Evolutionary conservation across 1,140 invertebrate species (phyloP).

Genomic region (Neomicropteryx cornuta): DNA sequence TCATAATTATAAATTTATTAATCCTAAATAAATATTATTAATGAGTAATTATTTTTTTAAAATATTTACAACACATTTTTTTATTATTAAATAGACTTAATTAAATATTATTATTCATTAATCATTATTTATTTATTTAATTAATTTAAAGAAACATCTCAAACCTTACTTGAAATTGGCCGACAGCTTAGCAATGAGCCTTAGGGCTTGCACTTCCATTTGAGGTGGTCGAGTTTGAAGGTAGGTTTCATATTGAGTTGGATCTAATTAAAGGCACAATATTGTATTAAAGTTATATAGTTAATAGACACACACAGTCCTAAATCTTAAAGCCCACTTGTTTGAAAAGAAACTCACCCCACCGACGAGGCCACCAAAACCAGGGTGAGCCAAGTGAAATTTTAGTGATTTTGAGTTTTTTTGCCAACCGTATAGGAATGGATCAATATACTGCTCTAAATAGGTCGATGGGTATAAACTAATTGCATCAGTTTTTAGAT

Average conservation of each 20-base stretch:
- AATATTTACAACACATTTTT: constrained; percentile 6
- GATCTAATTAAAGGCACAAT: constrained; percentile 27
- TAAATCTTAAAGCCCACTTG: no score
- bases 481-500: no score
- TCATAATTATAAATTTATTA: background rate
- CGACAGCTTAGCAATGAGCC: constrained; percentile 44
- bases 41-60: background rate
- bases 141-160: constrained; percentile 1
- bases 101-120: constrained; percentile 7
- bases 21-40: background rate
- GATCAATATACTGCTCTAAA: no score
- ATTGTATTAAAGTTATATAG: constrained; percentile 2
- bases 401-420: no score
- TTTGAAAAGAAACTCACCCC: no score
- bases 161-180: constrained; percentile 41
- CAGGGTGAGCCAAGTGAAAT: no score
- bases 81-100: constrained; percentile 1
- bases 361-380: no score
- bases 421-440: no score
- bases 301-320: no score
- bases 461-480: no score
- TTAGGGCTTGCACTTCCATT: constrained; percentile 57
- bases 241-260: constrained; percentile 49
- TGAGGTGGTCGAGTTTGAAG: constrained; percentile 47
- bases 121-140: constrained; percentile 4